Evolutionary conservation across 2,888 invertebrate genomes (phyloP), one percentile per base, ranked within the genome.

Genomic region (Orchesella flavescens): DNA sequence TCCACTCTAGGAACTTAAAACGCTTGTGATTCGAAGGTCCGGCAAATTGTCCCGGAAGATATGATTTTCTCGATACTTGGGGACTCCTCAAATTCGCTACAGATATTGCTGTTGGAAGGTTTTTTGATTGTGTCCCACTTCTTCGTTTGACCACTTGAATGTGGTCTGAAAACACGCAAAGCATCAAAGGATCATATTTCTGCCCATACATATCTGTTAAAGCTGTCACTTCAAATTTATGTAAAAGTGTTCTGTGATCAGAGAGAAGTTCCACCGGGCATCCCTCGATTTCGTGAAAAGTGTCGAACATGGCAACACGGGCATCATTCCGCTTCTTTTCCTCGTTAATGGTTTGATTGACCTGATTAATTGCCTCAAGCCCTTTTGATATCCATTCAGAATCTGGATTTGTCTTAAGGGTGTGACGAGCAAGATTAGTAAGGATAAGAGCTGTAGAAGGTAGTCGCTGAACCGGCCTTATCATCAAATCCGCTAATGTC

Each of bases 341-440:
- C 92, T 99, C 98, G 91, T 99, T 99, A 89, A 99, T 97, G 90
- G 97, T 95, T 89, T 95, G 95, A 94, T 97, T 96, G 59, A 98
- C 97, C 76, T 86, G 84, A 73, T 86, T 87, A 59, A 88, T 86
- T 19, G 87, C 87, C 65, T 87, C 86, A 7, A 86, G 76, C 10
- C 87, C 88, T 80, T 84, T 86, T 4, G 84, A 59, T 12, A 88
- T 85, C 88, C 88, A 88, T 55, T 87, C 87, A 9, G 79, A 81
- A 92, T 98, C 98, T n/a, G 95, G 93, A 92, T 97, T 97, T 89
- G 92, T 93, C 90, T 95, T 95, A 89, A 93, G 93, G 55, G 99
- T 98, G 90, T 97, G 95, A 90, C 98, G 98, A 89, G 96, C 91
- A 89, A 99, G 95, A 92, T 98, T 97, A 95, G 95, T 96, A 89